phyloP scores from a whole-genome alignment of 2,113 vertebrate species.

The Zosterops pallidus region DNA sequence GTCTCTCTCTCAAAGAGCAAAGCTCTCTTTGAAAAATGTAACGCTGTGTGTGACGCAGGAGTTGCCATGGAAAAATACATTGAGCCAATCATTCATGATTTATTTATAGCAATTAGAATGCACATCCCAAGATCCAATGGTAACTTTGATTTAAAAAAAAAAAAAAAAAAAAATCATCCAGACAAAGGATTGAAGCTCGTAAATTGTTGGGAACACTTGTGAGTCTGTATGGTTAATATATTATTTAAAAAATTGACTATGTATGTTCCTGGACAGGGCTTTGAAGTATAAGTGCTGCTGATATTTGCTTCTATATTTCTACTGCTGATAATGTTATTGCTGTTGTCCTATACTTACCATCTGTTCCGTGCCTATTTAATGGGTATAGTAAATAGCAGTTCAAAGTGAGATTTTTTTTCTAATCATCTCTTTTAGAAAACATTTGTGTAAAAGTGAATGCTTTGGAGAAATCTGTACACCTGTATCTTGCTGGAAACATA shows the following conservation, averaged over 20 bases:
- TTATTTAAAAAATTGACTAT: slow-evolving; percentile 34
- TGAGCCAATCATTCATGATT: slow-evolving; percentile 67
- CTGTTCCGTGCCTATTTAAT: slow-evolving; percentile 36
- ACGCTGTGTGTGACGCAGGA: slow-evolving; percentile 15
- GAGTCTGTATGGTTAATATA: neutral
- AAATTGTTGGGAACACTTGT: slow-evolving; percentile 20
- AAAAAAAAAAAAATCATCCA: neutral
- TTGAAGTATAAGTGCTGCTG: neutral
- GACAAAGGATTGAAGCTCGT: neutral
- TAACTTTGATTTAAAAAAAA: slow-evolving; percentile 8
- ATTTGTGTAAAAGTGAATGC: neutral
- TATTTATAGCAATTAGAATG: slow-evolving; percentile 71
- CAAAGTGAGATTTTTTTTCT: slow-evolving; percentile 1
- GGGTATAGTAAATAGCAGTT: slow-evolving; percentile 44
- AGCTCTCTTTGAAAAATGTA: slow-evolving; percentile 21
- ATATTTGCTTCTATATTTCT: neutral
- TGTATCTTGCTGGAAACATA: neutral
- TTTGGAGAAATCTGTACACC: neutral
- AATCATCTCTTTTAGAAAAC: slow-evolving; percentile 2
- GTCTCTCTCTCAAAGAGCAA: neutral
- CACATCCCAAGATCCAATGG: slow-evolving; percentile 33
- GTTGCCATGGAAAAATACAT: slow-evolving; percentile 71
- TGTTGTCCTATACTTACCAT: slow-evolving; percentile 6
- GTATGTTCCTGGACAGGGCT: neutral
- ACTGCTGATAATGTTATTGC: slow-evolving; percentile 11